Evolutionary conservation across 2,113 vertebrate species (phyloP).

Genomic region (Sorex fumeus): DNA sequence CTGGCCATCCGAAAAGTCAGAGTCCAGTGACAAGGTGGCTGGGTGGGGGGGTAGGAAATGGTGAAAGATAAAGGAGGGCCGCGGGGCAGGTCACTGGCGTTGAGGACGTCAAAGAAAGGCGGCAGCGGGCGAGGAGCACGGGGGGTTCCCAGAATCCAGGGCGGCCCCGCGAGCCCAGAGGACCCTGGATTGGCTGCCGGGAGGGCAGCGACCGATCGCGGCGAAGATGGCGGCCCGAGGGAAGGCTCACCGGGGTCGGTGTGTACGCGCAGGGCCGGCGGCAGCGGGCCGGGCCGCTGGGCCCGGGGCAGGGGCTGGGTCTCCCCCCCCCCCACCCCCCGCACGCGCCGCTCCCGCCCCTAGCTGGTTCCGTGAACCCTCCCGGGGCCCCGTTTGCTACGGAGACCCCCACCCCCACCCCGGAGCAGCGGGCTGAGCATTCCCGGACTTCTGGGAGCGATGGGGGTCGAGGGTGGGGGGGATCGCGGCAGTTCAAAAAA

Average conservation of each 20-base stretch:
- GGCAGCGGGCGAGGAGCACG: background rate
- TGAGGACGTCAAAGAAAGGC: background rate
- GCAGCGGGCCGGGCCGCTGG: background rate
- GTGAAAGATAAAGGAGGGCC: background rate
- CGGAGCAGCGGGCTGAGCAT: too few species aligned
- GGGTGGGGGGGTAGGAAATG: too few species aligned
- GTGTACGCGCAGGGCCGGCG: background rate
- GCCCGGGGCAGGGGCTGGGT: background rate
- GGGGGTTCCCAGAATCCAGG: constrained; percentile 64
- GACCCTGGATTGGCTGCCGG: constrained; percentile 6
- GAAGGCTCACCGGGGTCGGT: constrained; percentile 49
- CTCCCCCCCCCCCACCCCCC: too few species aligned
- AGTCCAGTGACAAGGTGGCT: background rate
- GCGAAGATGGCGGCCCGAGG: constrained; percentile 67
- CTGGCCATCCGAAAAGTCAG: background rate
- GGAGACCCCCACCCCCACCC: background rate
- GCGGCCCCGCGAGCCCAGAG: constrained; percentile 23
- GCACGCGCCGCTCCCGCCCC: background rate
- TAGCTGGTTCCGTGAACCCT: background rate
- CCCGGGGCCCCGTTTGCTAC: background rate
- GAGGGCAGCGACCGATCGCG: background rate
- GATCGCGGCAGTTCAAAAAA: too few species aligned
- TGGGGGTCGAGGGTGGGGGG: too few species aligned
- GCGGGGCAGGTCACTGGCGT: background rate
- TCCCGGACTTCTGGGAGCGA: too few species aligned